Conservation (phyloP, 2,113 vertebrate genomes). For the Progne subis region DNA sequence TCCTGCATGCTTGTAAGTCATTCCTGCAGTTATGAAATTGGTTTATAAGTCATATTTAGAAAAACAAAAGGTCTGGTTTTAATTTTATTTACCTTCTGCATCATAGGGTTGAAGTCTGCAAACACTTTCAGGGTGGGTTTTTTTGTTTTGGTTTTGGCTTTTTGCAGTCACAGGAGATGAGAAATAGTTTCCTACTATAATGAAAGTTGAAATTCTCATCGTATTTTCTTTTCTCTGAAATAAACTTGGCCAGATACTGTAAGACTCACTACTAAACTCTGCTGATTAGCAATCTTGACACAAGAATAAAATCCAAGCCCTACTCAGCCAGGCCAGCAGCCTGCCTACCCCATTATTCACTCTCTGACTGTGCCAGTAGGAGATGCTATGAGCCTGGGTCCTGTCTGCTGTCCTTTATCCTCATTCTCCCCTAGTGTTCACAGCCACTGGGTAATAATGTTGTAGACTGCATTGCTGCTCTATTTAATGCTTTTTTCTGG, state of each 20-base stretch:
- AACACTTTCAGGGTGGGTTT: not conserved
- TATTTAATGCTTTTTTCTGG: not conserved
- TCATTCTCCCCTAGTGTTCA: not conserved
- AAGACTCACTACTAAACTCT: not conserved
- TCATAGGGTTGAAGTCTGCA: not conserved
- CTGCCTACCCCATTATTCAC: not conserved
- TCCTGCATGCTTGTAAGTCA: not conserved
- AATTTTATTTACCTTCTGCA: not conserved
- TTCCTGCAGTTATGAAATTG: not conserved
- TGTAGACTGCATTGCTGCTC: not conserved
- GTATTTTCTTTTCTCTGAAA: not conserved
- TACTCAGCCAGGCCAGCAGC: not conserved
- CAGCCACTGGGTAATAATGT: not conserved
- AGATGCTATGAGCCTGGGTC: not conserved
- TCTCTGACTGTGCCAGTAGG: not conserved
- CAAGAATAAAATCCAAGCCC: not conserved
- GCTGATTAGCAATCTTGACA: not conserved
- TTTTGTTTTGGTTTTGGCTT: not conserved
- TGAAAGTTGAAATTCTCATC: not conserved
- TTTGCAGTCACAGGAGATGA: not conserved
- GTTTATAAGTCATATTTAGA: not conserved
- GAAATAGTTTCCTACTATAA: not conserved
- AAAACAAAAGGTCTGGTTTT: not conserved
- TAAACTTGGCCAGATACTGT: not conserved
- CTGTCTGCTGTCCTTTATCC: not conserved